Conservation (phyloP, 2,797 vertebrate genomes). For the Thaleichthys pacificus region DNA sequence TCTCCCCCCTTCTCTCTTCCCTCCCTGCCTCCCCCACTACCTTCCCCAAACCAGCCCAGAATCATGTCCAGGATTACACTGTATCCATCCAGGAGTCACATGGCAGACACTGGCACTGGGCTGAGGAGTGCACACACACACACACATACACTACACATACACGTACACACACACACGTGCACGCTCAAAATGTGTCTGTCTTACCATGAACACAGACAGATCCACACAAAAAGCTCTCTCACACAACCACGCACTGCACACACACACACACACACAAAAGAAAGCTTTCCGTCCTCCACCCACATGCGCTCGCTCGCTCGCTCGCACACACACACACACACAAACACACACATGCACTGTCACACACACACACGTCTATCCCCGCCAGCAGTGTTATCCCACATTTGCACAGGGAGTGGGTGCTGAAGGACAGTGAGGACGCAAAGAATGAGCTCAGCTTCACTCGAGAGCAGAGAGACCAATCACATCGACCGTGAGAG, state of each 20-base stretch:
- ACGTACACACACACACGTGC: slow-evolving; percentile 7
- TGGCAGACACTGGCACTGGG: not conserved
- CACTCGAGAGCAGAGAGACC: not conserved
- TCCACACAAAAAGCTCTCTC: not conserved
- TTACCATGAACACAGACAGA: not conserved
- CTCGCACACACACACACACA: slow-evolving; percentile 10
- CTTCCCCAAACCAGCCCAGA: slow-evolving; percentile 25
- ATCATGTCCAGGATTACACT: slow-evolving; percentile 22
- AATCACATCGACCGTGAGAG: not conserved
- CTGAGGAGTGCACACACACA: not conserved
- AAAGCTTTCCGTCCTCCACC: not conserved
- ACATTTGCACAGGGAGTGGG: slow-evolving; percentile 41
- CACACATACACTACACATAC: not conserved
- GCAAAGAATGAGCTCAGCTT: slow-evolving; percentile 15
- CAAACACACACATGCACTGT: slow-evolving; percentile 11
- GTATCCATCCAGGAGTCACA: slow-evolving; percentile 21
- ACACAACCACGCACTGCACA: slow-evolving; percentile 16
- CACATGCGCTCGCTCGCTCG: not conserved
- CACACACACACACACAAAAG: not conserved
- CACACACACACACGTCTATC: slow-evolving; percentile 10
- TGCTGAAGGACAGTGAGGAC: slow-evolving; percentile 53
- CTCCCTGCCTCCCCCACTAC: slow-evolving; percentile 4
- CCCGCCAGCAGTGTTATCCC: slow-evolving; percentile 35
- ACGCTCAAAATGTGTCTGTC: not conserved
- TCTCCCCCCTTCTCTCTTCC: too few species aligned